Percentiles rank a stretch among this genome's conserved stretches.
phyloP scores from a whole-genome alignment of 2,797 vertebrate genomes.

The Aselliscus stoliczkanus region DNA sequence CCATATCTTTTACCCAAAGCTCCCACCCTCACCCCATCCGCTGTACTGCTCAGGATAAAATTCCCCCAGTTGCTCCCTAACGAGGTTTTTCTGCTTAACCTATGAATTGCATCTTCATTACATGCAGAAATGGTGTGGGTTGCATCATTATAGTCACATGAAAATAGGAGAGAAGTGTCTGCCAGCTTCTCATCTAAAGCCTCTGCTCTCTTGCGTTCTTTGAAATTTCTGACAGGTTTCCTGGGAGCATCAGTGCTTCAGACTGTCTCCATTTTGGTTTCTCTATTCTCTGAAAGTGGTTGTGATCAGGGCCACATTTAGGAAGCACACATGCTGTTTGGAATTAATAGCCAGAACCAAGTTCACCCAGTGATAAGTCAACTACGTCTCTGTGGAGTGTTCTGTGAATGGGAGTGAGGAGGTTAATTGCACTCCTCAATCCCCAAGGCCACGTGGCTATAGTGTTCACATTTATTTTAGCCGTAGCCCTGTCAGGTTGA shows the following conservation, averaged over 20 bases:
- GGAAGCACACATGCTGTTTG: background rate
- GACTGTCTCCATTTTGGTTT: background rate
- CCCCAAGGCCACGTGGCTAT: background rate
- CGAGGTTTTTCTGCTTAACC: background rate
- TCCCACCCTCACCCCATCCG: too few relatives aligned
- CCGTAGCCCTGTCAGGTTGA: slow-evolving; percentile 39
- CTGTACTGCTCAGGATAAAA: background rate
- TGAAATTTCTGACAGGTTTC: background rate
- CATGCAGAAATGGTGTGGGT: background rate
- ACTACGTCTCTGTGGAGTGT: background rate
- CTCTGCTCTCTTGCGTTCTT: background rate
- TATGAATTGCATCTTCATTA: background rate
- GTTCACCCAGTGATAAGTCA: background rate
- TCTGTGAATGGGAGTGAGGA: background rate
- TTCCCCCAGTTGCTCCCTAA: background rate
- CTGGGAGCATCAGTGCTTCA: background rate
- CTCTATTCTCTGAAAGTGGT: background rate
- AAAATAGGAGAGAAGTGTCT: background rate
- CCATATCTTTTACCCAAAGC: background rate
- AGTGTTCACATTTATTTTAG: slow-evolving; percentile 25
- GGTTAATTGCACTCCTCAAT: slow-evolving; percentile 10
- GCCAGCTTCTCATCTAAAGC: background rate
- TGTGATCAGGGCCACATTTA: background rate
- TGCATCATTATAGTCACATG: background rate
- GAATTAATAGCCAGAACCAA: background rate